Conservation (phyloP, 2,888 invertebrate species). For the Epinotia ramella region DNA sequence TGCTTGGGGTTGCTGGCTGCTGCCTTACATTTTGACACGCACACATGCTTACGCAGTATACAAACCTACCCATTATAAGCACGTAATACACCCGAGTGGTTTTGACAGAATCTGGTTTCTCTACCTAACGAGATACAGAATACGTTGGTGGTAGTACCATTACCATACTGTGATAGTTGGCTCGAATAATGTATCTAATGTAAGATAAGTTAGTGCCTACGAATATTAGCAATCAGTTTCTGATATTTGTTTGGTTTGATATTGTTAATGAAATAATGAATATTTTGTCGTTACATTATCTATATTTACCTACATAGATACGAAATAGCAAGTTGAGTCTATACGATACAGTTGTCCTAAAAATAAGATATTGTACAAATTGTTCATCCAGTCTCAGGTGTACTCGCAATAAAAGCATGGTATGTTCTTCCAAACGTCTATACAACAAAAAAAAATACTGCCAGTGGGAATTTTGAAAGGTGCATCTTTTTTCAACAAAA, state of each 20-base stretch:
- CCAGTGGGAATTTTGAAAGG: slow-evolving; percentile 79
- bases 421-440: slow-evolving; percentile 19
- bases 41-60: slow-evolving; percentile 24
- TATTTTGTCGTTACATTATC: background rate
- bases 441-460: slow-evolving; percentile 31
- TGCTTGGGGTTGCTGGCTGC: slow-evolving; percentile 75
- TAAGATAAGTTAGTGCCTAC: background rate
- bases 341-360: background rate
- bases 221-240: background rate
- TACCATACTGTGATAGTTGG: background rate
- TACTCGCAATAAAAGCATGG: slow-evolving; percentile 18
- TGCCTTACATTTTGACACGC: slow-evolving; percentile 53
- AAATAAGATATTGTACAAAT: slow-evolving; percentile 20
- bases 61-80: slow-evolving; percentile 21
- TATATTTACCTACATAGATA: background rate
- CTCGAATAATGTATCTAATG: background rate
- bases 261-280: too few relatives aligned
- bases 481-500: slow-evolving; percentile 64
- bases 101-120: slow-evolving; percentile 41
- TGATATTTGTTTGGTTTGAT: background rate
- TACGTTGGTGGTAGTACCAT: background rate
- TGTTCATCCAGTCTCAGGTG: background rate
- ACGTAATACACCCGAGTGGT: slow-evolving; percentile 25
- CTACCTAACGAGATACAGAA: slow-evolving; percentile 12
- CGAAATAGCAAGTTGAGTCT: too few relatives aligned